Conservation (phyloP, 1,140 invertebrate species). For the Phymastichus coffea region DNA sequence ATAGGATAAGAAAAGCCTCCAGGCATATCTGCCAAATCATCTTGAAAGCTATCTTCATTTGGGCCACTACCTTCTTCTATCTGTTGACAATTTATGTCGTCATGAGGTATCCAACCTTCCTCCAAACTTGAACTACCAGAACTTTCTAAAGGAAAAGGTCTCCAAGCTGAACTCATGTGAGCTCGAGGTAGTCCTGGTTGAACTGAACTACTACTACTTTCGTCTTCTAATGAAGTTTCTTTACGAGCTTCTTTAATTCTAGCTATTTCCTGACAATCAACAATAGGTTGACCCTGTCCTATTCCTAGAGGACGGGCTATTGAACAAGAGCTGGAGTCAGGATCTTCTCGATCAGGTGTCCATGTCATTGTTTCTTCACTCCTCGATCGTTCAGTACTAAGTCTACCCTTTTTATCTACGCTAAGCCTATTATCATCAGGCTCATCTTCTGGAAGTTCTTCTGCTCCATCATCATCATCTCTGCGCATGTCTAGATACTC, state of each 20-base stretch:
- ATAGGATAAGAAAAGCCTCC: conserved; percentile 71
- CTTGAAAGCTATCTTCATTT: conserved; percentile 68
- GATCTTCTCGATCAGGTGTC: conserved; percentile 64
- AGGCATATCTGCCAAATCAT: conserved; percentile 73
- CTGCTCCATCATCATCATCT: conserved; percentile 45
- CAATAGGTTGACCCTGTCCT: conserved; percentile 61
- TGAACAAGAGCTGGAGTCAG: conserved; percentile 76
- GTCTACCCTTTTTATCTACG: conserved; percentile 46
- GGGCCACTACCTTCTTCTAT: conserved; percentile 62
- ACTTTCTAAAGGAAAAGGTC: conserved; percentile 76
- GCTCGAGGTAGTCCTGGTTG: conserved; percentile 62
- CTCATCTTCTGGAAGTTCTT: conserved; percentile 53
- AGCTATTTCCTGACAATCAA: conserved; percentile 49
- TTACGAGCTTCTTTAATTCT: conserved; percentile 42
- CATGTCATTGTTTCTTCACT: conserved; percentile 54
- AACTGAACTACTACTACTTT: conserved; percentile 71
- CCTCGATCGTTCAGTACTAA: conserved; percentile 51
- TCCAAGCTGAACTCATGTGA: conserved; percentile 66
- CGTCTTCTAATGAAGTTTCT: conserved; percentile 48
- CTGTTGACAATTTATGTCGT: conserved; percentile 62
- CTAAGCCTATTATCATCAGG: conserved; percentile 42
- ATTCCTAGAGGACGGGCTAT: conserved; percentile 75
- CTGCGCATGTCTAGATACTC: conserved; percentile 53
- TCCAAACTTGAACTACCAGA: conserved; percentile 79
- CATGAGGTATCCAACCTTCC: conserved; percentile 75